Conservation (phyloP, 2,888 invertebrate genomes). For the Arrhopalites spinosus region DNA sequence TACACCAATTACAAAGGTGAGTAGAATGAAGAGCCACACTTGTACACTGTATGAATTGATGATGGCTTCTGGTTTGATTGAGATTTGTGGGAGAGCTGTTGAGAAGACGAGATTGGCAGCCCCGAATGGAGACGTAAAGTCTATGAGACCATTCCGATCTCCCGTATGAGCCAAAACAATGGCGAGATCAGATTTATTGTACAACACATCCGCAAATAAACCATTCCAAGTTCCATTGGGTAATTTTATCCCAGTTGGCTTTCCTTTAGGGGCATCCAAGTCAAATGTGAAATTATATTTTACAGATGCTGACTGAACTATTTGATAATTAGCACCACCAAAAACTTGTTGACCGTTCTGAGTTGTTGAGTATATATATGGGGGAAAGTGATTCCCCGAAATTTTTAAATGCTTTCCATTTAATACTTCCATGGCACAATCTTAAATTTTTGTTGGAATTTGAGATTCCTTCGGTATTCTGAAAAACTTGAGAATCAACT, state of each 20-base stretch:
- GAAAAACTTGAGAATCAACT: too few relatives aligned
- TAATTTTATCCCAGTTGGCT: conserved; percentile 37
- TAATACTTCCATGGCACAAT: conserved; percentile 26
- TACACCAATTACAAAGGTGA: conserved; percentile 26
- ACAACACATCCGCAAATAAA: conserved; percentile 40
- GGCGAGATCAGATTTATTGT: conserved; percentile 39
- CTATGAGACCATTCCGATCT: conserved; percentile 39
- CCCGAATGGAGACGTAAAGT: conserved; percentile 45
- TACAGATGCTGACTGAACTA: conserved; percentile 28
- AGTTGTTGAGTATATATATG: conserved; percentile 35
- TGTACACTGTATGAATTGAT: conserved; percentile 31
- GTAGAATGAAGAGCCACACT: conserved; percentile 38
- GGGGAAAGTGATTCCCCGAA: conserved; percentile 43
- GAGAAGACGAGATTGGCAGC: conserved; percentile 42
- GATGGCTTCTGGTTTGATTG: conserved; percentile 34
- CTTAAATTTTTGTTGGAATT: too few relatives aligned
- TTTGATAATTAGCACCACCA: conserved; percentile 39
- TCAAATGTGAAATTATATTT: conserved; percentile 41
- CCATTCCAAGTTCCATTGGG: conserved; percentile 45
- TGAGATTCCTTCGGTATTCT: too few relatives aligned
- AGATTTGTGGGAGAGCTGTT: conserved; percentile 35
- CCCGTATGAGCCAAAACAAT: conserved; percentile 41
- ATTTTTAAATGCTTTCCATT: conserved; percentile 40
- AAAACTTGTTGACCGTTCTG: not conserved
- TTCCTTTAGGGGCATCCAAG: conserved; percentile 34